Evolutionary conservation across 2,888 invertebrate species (phyloP).

Genomic region (Gerris lacustris): DNA sequence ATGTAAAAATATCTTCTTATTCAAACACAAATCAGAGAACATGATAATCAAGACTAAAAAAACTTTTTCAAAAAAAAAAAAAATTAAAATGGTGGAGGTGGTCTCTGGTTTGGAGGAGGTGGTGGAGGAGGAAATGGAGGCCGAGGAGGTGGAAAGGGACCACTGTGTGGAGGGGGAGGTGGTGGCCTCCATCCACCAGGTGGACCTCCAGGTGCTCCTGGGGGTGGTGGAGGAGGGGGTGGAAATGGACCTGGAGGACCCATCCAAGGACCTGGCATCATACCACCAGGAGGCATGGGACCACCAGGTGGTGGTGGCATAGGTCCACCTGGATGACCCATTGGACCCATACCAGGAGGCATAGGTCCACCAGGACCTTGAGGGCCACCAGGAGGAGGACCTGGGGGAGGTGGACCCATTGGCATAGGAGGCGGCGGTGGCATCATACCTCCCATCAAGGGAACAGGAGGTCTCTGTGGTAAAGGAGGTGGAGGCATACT

Average conservation of each 20-base stretch:
- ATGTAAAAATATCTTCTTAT: too few relatives aligned
- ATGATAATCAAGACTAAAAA: too few relatives aligned
- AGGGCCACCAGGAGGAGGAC: slow-evolving; percentile 30
- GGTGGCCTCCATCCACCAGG: slow-evolving; percentile 49
- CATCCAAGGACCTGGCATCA: not conserved
- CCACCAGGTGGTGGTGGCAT: slow-evolving; percentile 34
- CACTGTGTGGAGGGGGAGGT: slow-evolving; percentile 45
- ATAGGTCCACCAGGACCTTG: slow-evolving; percentile 34
- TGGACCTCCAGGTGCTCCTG: slow-evolving; percentile 37
- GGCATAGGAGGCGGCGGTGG: slow-evolving; percentile 26
- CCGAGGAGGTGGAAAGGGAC: slow-evolving; percentile 40
- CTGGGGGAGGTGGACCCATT: slow-evolving; percentile 49
- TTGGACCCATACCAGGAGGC: slow-evolving; percentile 37
- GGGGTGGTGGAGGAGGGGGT: slow-evolving; percentile 23
- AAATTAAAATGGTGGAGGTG: too few relatives aligned
- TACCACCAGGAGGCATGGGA: slow-evolving; percentile 22
- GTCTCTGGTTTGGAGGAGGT: slow-evolving; percentile 18
- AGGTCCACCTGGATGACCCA: slow-evolving; percentile 35
- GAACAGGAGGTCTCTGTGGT: slow-evolving; percentile 42
- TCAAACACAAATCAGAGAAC: too few relatives aligned
- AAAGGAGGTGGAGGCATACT: slow-evolving; percentile 61
- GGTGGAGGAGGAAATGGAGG: slow-evolving; percentile 40
- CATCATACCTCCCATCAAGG: slow-evolving; percentile 30
- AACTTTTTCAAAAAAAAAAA: too few relatives aligned
- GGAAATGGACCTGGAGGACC: slow-evolving; percentile 21